Evolutionary conservation across 2,797 vertebrate genomes (phyloP).

Genomic region (Rhynchotus rufescens): DNA sequence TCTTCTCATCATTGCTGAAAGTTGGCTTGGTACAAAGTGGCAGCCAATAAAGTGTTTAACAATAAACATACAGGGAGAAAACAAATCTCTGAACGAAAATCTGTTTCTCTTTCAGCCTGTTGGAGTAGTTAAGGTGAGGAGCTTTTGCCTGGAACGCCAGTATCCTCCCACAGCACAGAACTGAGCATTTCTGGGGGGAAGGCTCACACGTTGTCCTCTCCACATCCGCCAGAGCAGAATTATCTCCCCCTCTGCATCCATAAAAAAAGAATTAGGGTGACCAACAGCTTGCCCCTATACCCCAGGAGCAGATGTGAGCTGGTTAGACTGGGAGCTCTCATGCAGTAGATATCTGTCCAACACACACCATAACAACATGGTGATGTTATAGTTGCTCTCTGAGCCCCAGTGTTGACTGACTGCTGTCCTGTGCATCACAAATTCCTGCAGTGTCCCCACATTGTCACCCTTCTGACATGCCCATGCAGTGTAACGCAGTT

Average conservation of each 20-base stretch:
- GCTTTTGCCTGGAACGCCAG: neutral
- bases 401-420: neutral
- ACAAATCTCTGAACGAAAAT: neutral
- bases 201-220: neutral
- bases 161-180: neutral
- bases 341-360: neutral
- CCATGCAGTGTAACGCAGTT: neutral
- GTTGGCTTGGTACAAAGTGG: neutral
- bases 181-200: neutral
- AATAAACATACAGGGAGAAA: neutral
- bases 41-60: neutral
- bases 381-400: neutral
- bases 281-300: neutral
- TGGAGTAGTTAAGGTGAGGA: neutral
- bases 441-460: neutral
- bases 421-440: neutral
- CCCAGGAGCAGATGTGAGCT: neutral
- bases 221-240: neutral
- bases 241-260: neutral
- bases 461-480: conserved; percentile 18
- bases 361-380: neutral
- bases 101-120: neutral
- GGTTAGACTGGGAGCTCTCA: neutral
- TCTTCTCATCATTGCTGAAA: neutral
- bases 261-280: neutral